These are phyloP conservation scores for Amphipyra berbera DNA, from an alignment of 2,888 invertebrate species.

Conservation along the genomic window DNA sequence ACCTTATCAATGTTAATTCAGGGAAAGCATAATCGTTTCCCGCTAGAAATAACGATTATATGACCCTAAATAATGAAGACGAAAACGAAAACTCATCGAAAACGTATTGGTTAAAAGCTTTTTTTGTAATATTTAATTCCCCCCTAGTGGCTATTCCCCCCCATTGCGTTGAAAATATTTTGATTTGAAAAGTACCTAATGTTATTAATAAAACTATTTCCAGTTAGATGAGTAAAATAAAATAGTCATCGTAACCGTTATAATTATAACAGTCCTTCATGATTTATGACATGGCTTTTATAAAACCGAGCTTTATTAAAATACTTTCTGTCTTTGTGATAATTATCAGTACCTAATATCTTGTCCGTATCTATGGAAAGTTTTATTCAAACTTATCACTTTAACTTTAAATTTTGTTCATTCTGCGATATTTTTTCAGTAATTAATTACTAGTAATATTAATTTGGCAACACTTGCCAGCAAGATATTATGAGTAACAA, in stretches of 20 bases:
- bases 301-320: not conserved
- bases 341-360: not conserved
- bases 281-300: constrained; percentile 19
- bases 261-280: constrained; percentile 20
- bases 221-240: no score
- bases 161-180: constrained; percentile 17
- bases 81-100: constrained; percentile 14
- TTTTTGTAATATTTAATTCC: constrained; percentile 25
- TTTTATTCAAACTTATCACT: no score
- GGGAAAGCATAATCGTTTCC: constrained; percentile 10
- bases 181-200: constrained; percentile 5
- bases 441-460: no score
- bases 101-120: constrained; percentile 23
- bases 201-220: constrained; percentile 1
- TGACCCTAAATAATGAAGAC: constrained; percentile 3
- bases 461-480: no score
- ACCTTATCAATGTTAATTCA: constrained; percentile 3
- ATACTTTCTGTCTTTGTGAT: constrained; percentile 15
- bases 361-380: constrained; percentile 4
- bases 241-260: constrained; percentile 12
- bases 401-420: no score
- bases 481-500: no score
- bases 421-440: no score
- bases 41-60: constrained; percentile 3
- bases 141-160: constrained; percentile 11